A percentile compares a stretch with the other conserved stretches of the same genome.
Evolutionary conservation across 2,113 vertebrate genomes (phyloP).

Genomic region (Typhlomys cinereus): DNA sequence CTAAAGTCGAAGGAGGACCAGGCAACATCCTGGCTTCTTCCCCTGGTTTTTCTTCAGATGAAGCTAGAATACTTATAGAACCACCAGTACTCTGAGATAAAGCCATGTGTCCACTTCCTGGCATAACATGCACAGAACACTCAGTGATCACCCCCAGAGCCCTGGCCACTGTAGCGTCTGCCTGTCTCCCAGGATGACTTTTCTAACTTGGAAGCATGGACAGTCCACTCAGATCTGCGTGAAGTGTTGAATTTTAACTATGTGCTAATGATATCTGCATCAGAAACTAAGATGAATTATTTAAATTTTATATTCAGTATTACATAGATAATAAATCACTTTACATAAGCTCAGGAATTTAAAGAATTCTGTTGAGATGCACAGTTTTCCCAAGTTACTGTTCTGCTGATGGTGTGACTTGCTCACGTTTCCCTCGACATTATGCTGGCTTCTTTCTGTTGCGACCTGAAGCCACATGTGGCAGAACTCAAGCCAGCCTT

Average conservation of each 20-base stretch:
- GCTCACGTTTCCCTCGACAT: not conserved
- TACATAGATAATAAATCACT: not conserved
- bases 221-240: not conserved
- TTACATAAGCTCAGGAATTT: not conserved
- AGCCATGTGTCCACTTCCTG: not conserved
- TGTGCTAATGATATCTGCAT: not conserved
- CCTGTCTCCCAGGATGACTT: not conserved
- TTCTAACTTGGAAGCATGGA: not conserved
- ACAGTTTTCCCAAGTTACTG: not conserved
- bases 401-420: not conserved
- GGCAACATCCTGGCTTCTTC: not conserved
- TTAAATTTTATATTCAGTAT: not conserved
- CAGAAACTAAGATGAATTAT: not conserved
- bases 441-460: not conserved
- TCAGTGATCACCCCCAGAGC: not conserved
- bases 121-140: not conserved
- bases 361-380: not conserved
- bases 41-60: not conserved
- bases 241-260: not conserved
- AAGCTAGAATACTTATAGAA: not conserved
- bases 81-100: not conserved
- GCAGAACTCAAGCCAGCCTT: not conserved
- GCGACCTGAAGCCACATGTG: not conserved
- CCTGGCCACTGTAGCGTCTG: not conserved
- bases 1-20: not conserved